Percentiles rank a stretch among this genome's conserved stretches.
phyloP scores from a whole-genome alignment of 2,797 vertebrate genomes.

The Ptychadena robeensis region DNA sequence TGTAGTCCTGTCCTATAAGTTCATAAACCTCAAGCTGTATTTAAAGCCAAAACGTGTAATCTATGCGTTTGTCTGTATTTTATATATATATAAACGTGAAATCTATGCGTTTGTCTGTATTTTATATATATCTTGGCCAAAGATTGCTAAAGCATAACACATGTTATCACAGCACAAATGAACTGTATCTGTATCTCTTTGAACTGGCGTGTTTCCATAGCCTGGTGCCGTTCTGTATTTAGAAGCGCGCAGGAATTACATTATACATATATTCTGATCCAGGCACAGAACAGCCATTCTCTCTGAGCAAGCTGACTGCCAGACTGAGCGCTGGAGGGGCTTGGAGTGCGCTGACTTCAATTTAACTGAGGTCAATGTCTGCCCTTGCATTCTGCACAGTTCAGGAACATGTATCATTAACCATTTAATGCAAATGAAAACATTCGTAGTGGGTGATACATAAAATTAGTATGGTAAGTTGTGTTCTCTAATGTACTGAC shows the following conservation, averaged over 20 bases:
- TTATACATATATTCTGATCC: not conserved
- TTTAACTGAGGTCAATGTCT: slow-evolving; percentile 24
- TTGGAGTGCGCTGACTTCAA: slow-evolving; percentile 30
- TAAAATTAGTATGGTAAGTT: not conserved
- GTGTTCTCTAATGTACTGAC: not conserved
- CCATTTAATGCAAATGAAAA: not conserved
- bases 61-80: no score
- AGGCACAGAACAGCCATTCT: not conserved
- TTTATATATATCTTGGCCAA: no score
- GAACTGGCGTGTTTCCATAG: not conserved
- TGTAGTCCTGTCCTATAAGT: no score
- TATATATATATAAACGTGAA: no score
- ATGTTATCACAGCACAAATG: not conserved
- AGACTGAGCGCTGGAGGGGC: slow-evolving; percentile 19
- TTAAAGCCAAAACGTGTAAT: no score
- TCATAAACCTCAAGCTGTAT: no score
- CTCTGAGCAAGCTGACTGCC: slow-evolving; percentile 5
- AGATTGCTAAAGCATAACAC: not conserved
- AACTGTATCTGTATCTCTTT: not conserved
- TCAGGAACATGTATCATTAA: slow-evolving; percentile 3
- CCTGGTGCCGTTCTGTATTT: not conserved
- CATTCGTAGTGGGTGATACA: not conserved
- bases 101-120: no score
- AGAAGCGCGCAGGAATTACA: not conserved
- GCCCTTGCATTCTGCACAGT: not conserved